Evolutionary conservation across 2,113 vertebrate genomes (phyloP).

Genomic region (Epinephelus moara): DNA sequence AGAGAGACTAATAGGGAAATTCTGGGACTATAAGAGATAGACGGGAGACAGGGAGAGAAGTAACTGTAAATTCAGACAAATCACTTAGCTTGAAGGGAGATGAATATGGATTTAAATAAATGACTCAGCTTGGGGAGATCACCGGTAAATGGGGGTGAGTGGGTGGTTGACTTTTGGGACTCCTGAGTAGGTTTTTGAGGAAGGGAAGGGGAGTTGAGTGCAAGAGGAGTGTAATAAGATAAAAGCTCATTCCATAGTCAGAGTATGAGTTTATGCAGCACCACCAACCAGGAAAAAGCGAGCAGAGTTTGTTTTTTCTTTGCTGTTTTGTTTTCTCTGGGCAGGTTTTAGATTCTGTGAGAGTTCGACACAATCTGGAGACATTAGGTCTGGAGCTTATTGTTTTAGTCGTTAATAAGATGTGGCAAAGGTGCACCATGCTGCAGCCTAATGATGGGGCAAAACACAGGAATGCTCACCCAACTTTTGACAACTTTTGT

Average conservation of each 20-base stretch:
- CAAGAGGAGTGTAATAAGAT: constrained; percentile 37
- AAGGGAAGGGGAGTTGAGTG: constrained; percentile 23
- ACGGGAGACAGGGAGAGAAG: constrained; percentile 45
- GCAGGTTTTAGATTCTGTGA: background rate
- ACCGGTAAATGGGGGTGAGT: constrained; percentile 58
- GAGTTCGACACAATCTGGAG: background rate
- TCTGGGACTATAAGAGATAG: constrained; percentile 54
- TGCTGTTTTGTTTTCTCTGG: background rate
- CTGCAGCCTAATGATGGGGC: background rate
- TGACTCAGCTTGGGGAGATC: constrained; percentile 66
- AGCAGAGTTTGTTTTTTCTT: background rate
- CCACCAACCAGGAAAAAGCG: background rate
- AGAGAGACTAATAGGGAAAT: constrained; percentile 69
- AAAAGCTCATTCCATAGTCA: constrained; percentile 17
- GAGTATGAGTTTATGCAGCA: constrained; percentile 15
- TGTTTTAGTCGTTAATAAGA: background rate
- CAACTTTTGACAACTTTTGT: background rate
- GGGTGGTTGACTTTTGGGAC: constrained; percentile 63
- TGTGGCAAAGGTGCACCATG: background rate
- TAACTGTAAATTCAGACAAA: constrained; percentile 76
- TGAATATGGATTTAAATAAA: constrained; percentile 78
- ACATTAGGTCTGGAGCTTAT: background rate
- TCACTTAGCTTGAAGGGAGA: constrained; percentile 71
- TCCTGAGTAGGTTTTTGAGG: constrained; percentile 44
- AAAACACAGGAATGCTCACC: background rate